Evolutionary conservation across 2,113 vertebrate species (phyloP).

Genomic region (Oceanodroma tethys): DNA sequence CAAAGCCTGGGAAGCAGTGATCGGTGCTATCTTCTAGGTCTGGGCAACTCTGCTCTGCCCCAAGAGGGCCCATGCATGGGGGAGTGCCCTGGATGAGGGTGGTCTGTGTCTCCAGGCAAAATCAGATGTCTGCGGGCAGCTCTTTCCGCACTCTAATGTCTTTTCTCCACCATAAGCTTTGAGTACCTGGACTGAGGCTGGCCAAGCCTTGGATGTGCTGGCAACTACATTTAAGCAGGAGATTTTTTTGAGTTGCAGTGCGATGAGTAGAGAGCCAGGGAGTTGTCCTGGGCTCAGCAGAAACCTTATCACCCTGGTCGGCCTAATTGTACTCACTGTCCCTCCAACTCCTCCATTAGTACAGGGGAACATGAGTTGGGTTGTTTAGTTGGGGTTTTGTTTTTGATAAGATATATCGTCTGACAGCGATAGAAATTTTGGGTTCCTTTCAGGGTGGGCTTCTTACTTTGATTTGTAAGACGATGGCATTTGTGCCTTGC

Average conservation of each 20-base stretch:
- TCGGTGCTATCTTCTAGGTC: neutral
- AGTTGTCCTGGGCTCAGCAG: too few species aligned
- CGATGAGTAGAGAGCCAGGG: neutral
- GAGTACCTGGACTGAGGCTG: neutral
- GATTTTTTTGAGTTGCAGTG: neutral
- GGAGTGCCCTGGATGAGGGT: neutral
- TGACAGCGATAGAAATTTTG: neutral
- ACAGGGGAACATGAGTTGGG: neutral
- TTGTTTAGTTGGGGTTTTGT: neutral
- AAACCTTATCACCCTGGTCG: neutral
- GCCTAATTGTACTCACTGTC: neutral
- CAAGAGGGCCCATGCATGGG: neutral
- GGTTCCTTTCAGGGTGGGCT: neutral
- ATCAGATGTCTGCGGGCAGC: neutral
- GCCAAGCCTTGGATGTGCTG: neutral
- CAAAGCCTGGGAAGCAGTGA: neutral
- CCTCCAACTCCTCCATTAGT: neutral
- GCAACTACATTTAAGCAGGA: neutral
- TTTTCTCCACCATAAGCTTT: neutral
- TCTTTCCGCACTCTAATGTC: neutral
- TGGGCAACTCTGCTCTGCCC: neutral
- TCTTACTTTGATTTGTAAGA: neutral
- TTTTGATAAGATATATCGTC: neutral
- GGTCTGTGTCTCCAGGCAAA: neutral
- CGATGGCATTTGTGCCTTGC: neutral